Conservation (phyloP, 1,140 invertebrate species). For the Pararge aegeria region DNA sequence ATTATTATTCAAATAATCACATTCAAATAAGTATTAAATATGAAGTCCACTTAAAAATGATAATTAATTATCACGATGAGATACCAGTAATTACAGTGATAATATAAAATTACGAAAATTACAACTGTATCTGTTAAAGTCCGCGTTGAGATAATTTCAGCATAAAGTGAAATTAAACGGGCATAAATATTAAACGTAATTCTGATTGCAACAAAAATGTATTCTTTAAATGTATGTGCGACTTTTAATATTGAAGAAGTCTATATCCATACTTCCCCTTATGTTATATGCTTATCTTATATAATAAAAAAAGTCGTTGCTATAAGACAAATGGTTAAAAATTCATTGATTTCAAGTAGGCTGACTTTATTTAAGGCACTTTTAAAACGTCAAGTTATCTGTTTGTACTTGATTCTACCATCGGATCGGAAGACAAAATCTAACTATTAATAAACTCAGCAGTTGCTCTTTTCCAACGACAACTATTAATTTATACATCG, state of each 20-base stretch:
- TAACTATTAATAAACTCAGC: too few species aligned
- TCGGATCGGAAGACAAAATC: too few species aligned
- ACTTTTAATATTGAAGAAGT: not conserved
- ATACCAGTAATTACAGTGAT: not conserved
- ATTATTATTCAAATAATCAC: not conserved
- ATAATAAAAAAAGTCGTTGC: too few species aligned
- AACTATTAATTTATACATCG: too few species aligned
- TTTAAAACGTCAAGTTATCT: too few species aligned
- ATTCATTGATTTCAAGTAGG: too few species aligned
- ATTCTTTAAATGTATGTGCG: not conserved
- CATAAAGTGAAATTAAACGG: not conserved
- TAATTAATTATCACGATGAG: not conserved
- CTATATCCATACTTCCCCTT: too few species aligned
- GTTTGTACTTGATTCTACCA: too few species aligned
- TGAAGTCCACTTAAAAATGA: not conserved
- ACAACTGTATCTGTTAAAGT: not conserved
- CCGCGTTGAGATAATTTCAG: not conserved
- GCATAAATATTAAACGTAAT: not conserved
- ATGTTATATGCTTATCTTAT: too few species aligned
- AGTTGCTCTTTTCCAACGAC: too few species aligned
- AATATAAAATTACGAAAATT: slow-evolving; percentile 5
- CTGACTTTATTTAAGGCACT: too few species aligned
- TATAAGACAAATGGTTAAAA: too few species aligned
- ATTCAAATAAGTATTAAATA: not conserved
- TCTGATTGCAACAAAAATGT: not conserved